Conservation (phyloP, 2,888 invertebrate genomes). For the Apodemia mormo region DNA sequence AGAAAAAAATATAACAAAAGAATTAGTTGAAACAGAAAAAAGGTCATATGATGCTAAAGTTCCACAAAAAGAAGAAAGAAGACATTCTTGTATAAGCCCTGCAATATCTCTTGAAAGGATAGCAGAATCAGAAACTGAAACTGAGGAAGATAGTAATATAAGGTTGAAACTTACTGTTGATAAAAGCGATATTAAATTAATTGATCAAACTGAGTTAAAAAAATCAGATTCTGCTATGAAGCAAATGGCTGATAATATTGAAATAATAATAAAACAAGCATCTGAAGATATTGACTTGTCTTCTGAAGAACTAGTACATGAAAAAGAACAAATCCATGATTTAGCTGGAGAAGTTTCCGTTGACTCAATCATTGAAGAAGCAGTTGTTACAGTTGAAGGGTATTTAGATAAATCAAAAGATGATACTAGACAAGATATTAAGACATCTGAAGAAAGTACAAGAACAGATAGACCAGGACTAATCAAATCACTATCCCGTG, state of each 20-base stretch:
- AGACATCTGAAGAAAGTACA: constrained; percentile 56
- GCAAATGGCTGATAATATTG: constrained; percentile 78
- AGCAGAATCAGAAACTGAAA: constrained; percentile 71
- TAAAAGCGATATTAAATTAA: not conserved
- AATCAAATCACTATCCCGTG: constrained; percentile 72
- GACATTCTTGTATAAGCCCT: constrained; percentile 75
- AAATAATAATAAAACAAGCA: constrained; percentile 77
- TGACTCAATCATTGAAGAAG: constrained; percentile 74
- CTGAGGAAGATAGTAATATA: constrained; percentile 59
- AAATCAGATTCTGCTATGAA: constrained; percentile 78
- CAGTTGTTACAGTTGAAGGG: constrained; percentile 67
- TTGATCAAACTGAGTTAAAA: constrained; percentile 53
- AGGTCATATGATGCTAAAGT: constrained; percentile 74
- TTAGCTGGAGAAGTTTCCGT: constrained; percentile 62
- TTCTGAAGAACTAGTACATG: constrained; percentile 58
- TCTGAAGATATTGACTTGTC: constrained; percentile 73
- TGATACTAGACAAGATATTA: constrained; percentile 50
- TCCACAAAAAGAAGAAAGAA: constrained; percentile 69
- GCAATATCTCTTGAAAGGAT: constrained; percentile 75
- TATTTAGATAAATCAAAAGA: constrained; percentile 58
- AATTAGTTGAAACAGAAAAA: constrained; percentile 66
- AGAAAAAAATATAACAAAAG: constrained; percentile 64
- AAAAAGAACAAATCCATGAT: constrained; percentile 47
- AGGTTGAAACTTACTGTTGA: constrained; percentile 37
- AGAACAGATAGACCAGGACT: constrained; percentile 65